These are phyloP conservation scores for Amblyopsis hoosieri DNA, from an alignment of 2,797 vertebrate species.

Conservation along the genomic window DNA sequence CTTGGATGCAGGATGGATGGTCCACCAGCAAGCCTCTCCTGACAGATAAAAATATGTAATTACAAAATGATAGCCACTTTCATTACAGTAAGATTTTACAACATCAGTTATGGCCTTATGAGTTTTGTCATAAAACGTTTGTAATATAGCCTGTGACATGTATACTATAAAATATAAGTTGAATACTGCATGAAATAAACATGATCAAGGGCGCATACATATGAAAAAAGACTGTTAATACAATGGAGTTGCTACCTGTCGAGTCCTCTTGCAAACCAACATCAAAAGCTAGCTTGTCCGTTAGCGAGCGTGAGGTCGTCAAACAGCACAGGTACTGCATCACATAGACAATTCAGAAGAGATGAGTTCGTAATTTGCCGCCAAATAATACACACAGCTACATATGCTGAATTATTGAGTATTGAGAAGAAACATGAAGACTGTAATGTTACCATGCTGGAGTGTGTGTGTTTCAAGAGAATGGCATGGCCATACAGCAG, in stretches of 20 bases:
- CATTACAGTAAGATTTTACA: no score
- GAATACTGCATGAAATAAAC: no score
- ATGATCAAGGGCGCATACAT: no score
- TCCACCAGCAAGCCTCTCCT: conserved; percentile 98
- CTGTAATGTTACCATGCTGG: conserved; percentile 84
- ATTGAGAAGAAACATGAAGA: neutral
- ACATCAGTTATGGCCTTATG: no score
- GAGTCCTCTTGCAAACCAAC: conserved; percentile 93
- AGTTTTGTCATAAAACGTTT: no score
- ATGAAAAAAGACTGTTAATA: neutral
- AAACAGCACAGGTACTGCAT: conserved; percentile 90
- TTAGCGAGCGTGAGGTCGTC: conserved; percentile 92
- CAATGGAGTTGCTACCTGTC: conserved; percentile 75
- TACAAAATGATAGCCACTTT: no score
- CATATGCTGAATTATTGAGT: neutral
- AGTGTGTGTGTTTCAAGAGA: conserved; percentile 91
- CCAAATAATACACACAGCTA: neutral
- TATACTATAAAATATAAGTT: no score
- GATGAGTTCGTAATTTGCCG: neutral
- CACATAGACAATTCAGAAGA: conserved; percentile 13
- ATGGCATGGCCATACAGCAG: conserved; percentile 93
- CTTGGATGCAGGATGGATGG: conserved; percentile 92
- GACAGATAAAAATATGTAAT: neutral
- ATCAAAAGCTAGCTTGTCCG: conserved; percentile 93
- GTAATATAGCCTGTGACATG: no score